phyloP scores from a whole-genome alignment of 2,888 invertebrate genomes.

The Sarcophaga rosellei region DNA sequence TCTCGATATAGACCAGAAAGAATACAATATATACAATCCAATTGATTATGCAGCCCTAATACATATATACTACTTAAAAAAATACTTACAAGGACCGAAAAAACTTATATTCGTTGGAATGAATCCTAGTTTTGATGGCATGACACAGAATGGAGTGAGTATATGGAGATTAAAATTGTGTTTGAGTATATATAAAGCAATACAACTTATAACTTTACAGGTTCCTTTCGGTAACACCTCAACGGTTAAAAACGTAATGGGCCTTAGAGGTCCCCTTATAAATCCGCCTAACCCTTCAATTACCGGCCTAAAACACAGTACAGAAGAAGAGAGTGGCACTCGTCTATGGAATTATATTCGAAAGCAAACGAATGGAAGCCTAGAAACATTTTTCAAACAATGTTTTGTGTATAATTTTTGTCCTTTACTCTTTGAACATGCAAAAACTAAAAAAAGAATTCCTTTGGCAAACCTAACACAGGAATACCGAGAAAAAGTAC shows the following conservation, averaged over 20 bases:
- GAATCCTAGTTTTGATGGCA: slow-evolving; percentile 98
- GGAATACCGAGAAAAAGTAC: slow-evolving; percentile 84
- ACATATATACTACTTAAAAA: slow-evolving; percentile 89
- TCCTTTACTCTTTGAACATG: slow-evolving; percentile 89
- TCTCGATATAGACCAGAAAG: too few relatives aligned
- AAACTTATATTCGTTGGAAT: slow-evolving; percentile 92
- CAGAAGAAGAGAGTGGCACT: slow-evolving; percentile 89
- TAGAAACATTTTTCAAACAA: slow-evolving; percentile 89
- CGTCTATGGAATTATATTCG: slow-evolving; percentile 92
- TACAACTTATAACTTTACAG: slow-evolving; percentile 79
- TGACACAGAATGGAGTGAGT: slow-evolving; percentile 93
- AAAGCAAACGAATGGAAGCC: slow-evolving; percentile 85
- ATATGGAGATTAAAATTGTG: slow-evolving; percentile 80
- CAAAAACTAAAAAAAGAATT: slow-evolving; percentile 89
- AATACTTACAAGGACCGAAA: slow-evolving; percentile 86
- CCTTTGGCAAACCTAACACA: slow-evolving; percentile 89
- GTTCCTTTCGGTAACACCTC: slow-evolving; percentile 94
- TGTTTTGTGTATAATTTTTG: slow-evolving; percentile 95
- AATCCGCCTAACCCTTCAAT: slow-evolving; percentile 90
- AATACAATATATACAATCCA: slow-evolving; percentile 86
- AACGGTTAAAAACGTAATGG: slow-evolving; percentile 89
- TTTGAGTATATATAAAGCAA: too few relatives aligned
- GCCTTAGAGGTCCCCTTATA: slow-evolving; percentile 86
- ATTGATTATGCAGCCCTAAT: slow-evolving; percentile 90
- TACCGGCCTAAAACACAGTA: slow-evolving; percentile 88